These are phyloP conservation scores for Drosophila colorata DNA, from an alignment of 2,888 invertebrate genomes.

Conservation along the genomic window DNA sequence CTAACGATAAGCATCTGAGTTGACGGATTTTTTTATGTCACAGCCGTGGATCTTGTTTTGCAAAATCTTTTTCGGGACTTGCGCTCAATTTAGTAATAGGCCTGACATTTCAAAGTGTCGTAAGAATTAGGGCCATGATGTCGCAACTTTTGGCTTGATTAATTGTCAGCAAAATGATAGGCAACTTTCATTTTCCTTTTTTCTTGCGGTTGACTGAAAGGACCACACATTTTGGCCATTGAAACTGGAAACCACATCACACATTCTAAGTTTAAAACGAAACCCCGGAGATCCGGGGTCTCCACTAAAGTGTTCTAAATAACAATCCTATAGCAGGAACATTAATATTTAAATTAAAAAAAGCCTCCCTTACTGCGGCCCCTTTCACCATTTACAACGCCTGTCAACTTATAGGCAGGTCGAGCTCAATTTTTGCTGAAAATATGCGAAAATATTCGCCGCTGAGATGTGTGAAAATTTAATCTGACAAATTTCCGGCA, in stretches of 20 bases:
- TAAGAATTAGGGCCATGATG: slow-evolving; percentile 52
- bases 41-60: slow-evolving; percentile 17
- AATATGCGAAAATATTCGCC: slow-evolving; percentile 29
- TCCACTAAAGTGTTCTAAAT: slow-evolving; percentile 41
- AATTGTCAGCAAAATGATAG: slow-evolving; percentile 61
- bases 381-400: slow-evolving; percentile 54
- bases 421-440: slow-evolving; percentile 47
- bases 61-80: slow-evolving; percentile 29
- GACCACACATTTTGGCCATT: slow-evolving; percentile 63
- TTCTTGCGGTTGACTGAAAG: slow-evolving; percentile 56
- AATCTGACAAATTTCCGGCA: slow-evolving; percentile 76
- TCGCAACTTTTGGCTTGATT: slow-evolving; percentile 60
- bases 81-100: slow-evolving; percentile 57
- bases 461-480: slow-evolving; percentile 75
- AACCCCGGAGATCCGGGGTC: background rate
- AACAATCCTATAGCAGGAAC: slow-evolving; percentile 40
- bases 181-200: slow-evolving; percentile 40
- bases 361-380: slow-evolving; percentile 1
- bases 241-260: background rate
- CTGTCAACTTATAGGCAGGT: slow-evolving; percentile 70
- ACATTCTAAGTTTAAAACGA: background rate
- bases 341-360: slow-evolving; percentile 24
- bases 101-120: slow-evolving; percentile 56
- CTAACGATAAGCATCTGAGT: slow-evolving; percentile 48
- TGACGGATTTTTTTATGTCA: slow-evolving; percentile 21